Base-by-base conservation (phyloP, 2,113 vertebrate genomes). In the Lamprotornis superbus region DNA sequence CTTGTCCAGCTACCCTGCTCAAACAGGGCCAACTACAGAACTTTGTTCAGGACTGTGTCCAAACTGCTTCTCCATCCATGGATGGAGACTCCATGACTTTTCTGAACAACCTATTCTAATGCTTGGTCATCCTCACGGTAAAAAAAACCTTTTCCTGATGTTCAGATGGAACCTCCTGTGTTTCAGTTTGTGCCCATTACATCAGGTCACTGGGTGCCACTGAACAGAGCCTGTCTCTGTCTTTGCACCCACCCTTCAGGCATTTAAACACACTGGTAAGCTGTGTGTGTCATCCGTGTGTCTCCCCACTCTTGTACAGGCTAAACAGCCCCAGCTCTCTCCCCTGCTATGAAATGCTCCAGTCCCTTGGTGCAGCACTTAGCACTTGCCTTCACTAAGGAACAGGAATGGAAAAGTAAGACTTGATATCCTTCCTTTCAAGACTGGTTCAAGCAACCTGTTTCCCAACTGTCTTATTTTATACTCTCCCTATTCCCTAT, bases 281-380 rank as follows among this genome's bases (percentile, higher is more conserved):
- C 5, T 44, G 14, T 2, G 20, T 52, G 53, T 53, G 30, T 30
- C 31, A 40, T 25, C 22, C 0, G 0, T 5, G 8, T 27, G 30
- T 28, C 35, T 42, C 25, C 14, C n/a, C 20, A 6, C 55, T 16
- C 55, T 42, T 63, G 18, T 6, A 49, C 8, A 42, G 49, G 30
- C 8, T 42, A 3, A 61, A 42, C 35, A 53, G 15, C 8, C 31
- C 11, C 69, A 92, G 47, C 22, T 28, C 25, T 37, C 46, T 49
- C 37, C 74, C n/a, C 31, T 40, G 13, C 25, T n/a, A 16, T 12
- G 5, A 65, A 28, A 57, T 61, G 30, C 28, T 75, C 17, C n/a
- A 75, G 47, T 18, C 18, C 35, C 16, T 24, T 57, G 10, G 13
- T 15, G 33, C 35, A 64, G 39, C 24, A 60, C 33, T 46, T 25